phyloP scores from a whole-genome alignment of 2,797 vertebrate species.

The Astyanax mexicanus region DNA sequence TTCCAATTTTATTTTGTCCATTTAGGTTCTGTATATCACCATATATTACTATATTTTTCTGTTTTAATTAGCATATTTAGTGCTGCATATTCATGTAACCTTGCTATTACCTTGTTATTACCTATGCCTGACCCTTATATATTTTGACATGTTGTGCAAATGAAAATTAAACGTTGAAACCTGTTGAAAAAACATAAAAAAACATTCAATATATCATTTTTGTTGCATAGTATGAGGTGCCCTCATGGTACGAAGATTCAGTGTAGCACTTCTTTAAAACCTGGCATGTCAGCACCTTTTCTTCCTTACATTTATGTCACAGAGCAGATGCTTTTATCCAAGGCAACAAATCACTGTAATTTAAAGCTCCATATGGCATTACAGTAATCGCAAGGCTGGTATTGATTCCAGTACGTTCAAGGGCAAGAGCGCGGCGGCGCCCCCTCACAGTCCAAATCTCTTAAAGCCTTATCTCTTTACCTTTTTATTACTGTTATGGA shows the following conservation, averaged over 20 bases:
- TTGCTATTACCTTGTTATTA: no score
- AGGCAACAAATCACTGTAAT: conserved; percentile 23
- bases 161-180: no score
- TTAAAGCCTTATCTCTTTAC: background rate
- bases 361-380: conserved; percentile 8
- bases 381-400: conserved; percentile 13
- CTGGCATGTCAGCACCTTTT: background rate
- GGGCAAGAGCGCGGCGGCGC: background rate
- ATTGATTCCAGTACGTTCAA: conserved; percentile 20
- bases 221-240: background rate
- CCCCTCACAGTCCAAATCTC: background rate
- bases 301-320: background rate
- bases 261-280: background rate
- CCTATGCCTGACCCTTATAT: no score
- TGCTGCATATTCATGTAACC: no score
- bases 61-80: no score
- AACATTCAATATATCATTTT: no score
- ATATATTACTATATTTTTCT: no score
- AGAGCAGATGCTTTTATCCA: conserved; percentile 18
- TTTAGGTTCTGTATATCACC: no score
- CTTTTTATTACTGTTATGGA: background rate
- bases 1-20: no score
- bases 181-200: no score
- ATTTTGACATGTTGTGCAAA: no score
- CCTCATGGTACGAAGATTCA: background rate